Evolutionary conservation across 37 sponge, comb jelly and placozoan genomes (phyloP), one percentile per base, ranked within the genome.

Genomic region (Crambe crambe): DNA sequence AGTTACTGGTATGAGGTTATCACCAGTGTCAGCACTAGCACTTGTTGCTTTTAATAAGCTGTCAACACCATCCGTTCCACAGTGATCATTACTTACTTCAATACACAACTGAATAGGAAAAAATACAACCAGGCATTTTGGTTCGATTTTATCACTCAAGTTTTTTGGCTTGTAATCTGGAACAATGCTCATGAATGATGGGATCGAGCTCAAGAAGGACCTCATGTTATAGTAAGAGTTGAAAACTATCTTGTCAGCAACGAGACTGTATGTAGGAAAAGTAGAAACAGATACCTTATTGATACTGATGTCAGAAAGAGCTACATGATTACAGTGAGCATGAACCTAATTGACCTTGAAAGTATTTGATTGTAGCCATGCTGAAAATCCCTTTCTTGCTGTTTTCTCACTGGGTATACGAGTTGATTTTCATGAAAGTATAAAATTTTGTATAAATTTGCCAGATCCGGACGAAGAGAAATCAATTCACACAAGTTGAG

Each of bases 351-450:
- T 60, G 60, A 94, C 94, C 94, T 87, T 9, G 97, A 96, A 20
- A 93, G 73, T n/a, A 96, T 93, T 69, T 96, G 94, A 37, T 68
- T 88, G 89, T 96, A 96, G 61, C 97, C 97, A 81, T 83, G 88
- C 74, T 96, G 97, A 68, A 87, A 90, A 44, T 96, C 97, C 57
- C 94, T 70, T 23, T 96, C 94, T 40, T 79, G 82, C 36, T 85
- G 91, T 37, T 87, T 90, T 80, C 89, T 81, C 9, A 88, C 91
- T 5, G 97, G 97, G 57, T 96, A 96, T 0, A 90, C 78, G 57
- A 96, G 76, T 81, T 96, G 97, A 64, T 96, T 96, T 75, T 96
- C 97, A 79, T 96, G 97, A 60, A 96, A 96, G 36, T 96, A 96
- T 32, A 96, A 70, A 32, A 96, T 83, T 72, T 96, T 96, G 61